Percentiles rank a stretch among this genome's conserved stretches.
phyloP scores from a whole-genome alignment of 2,113 vertebrate genomes.

The Malurus cyaneus region DNA sequence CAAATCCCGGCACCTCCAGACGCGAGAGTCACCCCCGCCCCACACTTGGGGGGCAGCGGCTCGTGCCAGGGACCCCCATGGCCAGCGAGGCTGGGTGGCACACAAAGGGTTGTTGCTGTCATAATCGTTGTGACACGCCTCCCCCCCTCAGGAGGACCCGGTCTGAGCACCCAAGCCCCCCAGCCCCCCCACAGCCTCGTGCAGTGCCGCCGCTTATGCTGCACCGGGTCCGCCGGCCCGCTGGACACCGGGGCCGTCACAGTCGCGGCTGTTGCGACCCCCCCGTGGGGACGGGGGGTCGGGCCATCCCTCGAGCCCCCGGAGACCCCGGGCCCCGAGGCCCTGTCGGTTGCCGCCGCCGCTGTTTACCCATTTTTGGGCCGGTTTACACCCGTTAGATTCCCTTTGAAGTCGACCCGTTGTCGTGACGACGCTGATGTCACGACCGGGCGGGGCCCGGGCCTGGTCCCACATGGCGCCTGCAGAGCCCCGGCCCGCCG shows the following conservation, averaged over 20 bases:
- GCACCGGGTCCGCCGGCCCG: background rate
- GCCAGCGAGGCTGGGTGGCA: background rate
- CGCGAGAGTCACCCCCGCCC: background rate
- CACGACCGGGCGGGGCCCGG: background rate
- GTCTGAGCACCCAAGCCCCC: no score
- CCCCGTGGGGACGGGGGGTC: background rate
- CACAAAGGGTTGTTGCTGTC: background rate
- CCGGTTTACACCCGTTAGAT: background rate
- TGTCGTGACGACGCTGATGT: background rate
- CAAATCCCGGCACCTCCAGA: no score
- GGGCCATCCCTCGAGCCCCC: background rate
- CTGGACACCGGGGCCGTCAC: background rate
- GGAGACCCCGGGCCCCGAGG: background rate
- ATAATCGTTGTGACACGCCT: background rate
- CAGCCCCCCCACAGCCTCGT: background rate
- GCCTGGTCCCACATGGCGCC: background rate
- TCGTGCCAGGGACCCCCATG: no score
- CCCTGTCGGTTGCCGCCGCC: background rate
- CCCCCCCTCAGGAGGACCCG: no score
- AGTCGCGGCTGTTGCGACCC: background rate
- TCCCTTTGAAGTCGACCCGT: background rate
- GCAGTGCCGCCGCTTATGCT: background rate
- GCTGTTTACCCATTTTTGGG: slow-evolving; percentile 3
- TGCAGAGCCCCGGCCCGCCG: background rate
- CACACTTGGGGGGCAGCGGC: background rate